These are phyloP conservation scores for Sandelia bainsii DNA, from an alignment of 2,797 vertebrate species.

Conservation along the genomic window DNA sequence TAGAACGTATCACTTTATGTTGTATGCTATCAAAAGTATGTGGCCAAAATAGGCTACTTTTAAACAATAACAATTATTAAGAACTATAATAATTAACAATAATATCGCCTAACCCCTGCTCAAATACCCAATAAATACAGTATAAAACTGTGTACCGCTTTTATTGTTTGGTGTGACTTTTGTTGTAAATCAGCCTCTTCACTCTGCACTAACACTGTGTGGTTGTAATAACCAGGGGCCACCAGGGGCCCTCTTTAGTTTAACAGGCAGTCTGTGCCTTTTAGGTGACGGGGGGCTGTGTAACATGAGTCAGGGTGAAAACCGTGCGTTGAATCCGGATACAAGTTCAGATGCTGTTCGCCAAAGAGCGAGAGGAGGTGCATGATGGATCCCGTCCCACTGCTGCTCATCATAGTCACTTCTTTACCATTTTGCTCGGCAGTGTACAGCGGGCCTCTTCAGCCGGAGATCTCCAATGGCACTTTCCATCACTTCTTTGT, in stretches of 20 bases:
- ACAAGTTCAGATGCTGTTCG: conserved; percentile 60
- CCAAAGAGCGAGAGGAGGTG: conserved; percentile 58
- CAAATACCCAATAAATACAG: too few species aligned
- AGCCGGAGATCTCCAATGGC: conserved; percentile 96
- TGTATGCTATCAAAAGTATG: too few species aligned
- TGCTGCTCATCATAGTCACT: conserved; percentile 79
- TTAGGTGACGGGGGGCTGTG: conserved; percentile 71
- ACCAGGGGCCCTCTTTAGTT: conserved; percentile 46
- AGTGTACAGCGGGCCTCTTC: conserved; percentile 90
- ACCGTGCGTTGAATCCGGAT: conserved; percentile 48
- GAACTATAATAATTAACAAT: too few species aligned
- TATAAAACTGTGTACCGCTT: too few species aligned
- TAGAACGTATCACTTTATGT: too few species aligned
- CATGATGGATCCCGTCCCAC: conserved; percentile 81
- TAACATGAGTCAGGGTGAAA: conserved; percentile 78
- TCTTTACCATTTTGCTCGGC: conserved; percentile 77
- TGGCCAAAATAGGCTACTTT: too few species aligned
- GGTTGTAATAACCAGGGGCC: conserved; percentile 25
- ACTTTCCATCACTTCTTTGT: conserved; percentile 97
- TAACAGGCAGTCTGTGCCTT: conserved; percentile 65
- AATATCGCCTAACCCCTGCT: too few species aligned
- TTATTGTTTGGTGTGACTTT: neutral
- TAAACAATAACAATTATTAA: too few species aligned
- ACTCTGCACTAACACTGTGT: neutral
- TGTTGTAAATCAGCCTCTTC: neutral